Conservation (phyloP, 2,797 vertebrate species). For the Sardinella longiceps region DNA sequence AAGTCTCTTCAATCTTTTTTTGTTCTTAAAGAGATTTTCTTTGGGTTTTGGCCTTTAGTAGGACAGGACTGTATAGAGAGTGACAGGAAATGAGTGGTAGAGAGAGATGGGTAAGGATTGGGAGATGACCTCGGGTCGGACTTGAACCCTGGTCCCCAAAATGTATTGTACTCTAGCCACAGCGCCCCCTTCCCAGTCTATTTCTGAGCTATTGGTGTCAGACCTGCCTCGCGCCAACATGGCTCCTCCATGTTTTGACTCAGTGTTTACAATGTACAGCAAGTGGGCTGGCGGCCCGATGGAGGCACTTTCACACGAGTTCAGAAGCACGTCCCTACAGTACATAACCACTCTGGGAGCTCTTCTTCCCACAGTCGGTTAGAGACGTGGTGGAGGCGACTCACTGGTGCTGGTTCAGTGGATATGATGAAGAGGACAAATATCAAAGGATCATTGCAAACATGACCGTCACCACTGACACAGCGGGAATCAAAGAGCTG, state of each 20-base stretch:
- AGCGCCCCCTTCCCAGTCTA: background rate
- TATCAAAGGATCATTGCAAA: slow-evolving; percentile 52
- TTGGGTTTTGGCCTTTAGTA: too few relatives aligned
- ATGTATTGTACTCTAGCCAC: too few relatives aligned
- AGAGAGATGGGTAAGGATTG: too few relatives aligned
- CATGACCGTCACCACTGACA: slow-evolving; percentile 51
- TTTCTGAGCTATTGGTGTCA: background rate
- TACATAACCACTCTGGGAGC: slow-evolving; percentile 37
- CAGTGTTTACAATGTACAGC: too few relatives aligned
- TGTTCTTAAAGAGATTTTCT: too few relatives aligned
- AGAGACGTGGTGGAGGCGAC: slow-evolving; percentile 44
- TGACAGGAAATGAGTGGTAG: too few relatives aligned
- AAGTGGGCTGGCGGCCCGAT: background rate
- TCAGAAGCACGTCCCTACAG: background rate
- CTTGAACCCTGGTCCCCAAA: too few relatives aligned
- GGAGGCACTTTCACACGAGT: background rate
- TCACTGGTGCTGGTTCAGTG: slow-evolving; percentile 46
- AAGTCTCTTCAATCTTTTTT: too few relatives aligned
- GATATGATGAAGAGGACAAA: slow-evolving; percentile 53
- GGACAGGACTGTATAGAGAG: background rate
- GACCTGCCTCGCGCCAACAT: background rate
- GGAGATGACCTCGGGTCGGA: too few relatives aligned
- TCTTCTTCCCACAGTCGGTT: slow-evolving; percentile 39
- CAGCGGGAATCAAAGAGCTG: slow-evolving; percentile 47
- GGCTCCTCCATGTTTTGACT: background rate